A percentile compares a stretch with the other conserved stretches of the same genome.
These are phyloP conservation scores for Caiman crocodilus DNA, from an alignment of 2,797 vertebrate genomes.

Conservation along the genomic window DNA sequence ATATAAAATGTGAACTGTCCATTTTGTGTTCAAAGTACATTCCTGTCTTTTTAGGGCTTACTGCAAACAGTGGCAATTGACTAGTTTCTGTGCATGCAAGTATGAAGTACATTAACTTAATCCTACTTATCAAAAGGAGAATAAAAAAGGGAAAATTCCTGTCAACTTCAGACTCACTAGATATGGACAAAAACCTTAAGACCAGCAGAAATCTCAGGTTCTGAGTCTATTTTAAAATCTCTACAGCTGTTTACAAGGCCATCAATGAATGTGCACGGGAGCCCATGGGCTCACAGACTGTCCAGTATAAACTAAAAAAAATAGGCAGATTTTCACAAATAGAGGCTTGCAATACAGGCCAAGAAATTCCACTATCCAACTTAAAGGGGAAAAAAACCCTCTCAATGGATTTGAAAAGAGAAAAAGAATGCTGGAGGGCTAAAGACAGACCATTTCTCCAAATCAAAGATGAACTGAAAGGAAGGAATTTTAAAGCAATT, in stretches of 20 bases:
- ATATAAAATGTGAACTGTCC: not conserved
- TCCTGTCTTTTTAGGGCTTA: not conserved
- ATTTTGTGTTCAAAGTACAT: not conserved
- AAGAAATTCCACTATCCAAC: not conserved
- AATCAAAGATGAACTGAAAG: conserved; percentile 62
- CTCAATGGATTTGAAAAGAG: not conserved
- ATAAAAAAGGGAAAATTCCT: not conserved
- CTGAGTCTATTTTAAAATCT: not conserved
- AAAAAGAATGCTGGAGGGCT: conserved; percentile 45
- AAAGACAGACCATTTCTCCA: not conserved
- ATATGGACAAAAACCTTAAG: not conserved
- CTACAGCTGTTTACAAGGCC: not conserved
- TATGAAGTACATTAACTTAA: not conserved
- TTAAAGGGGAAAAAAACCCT: not conserved
- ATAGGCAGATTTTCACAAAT: not conserved
- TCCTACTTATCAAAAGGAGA: not conserved
- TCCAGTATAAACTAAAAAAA: not conserved
- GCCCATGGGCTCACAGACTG: not conserved
- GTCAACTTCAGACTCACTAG: not conserved
- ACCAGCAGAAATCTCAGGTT: not conserved
- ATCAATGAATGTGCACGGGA: not conserved
- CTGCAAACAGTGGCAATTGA: not conserved
- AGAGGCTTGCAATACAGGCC: not conserved
- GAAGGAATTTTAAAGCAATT: conserved; percentile 64
- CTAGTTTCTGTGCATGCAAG: not conserved